Base-by-base conservation (phyloP, 2,888 invertebrate genomes). In the Petrolisthes cinctipes region DNA sequence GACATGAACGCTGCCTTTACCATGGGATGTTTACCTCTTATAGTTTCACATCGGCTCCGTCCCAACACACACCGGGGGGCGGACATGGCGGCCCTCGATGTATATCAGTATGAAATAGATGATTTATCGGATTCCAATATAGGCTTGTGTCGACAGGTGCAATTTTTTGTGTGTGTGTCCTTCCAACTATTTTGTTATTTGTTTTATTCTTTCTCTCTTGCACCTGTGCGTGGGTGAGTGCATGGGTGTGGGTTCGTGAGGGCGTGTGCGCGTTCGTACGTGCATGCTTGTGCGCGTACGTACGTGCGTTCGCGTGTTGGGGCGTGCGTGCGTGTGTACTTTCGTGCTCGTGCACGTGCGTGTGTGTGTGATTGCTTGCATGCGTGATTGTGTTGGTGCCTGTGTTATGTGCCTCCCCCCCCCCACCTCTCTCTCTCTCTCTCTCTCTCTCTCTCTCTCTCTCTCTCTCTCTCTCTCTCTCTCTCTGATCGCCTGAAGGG, bases 281-380 rank as follows among this genome's bases (percentile, higher is more conserved):
- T 73, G 5, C n/a, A 4, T 73, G 73, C n/a, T 11, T 73, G 73
- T 73, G 73, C n/a, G 73, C 1, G 73, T 73, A 20, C n/a, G 73
- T 4, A 20, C n/a, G 73, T 73, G 73, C n/a, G 73, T 73, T 11
- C n/a, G 73, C n/a, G 73, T 73, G 73, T 73, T 11, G 11, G 5
- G 0, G 73, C 7, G 5, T 20, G 73, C 7, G 73, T 20, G 73
- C 7, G 73, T 73, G 73, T 73, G 73, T 73, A 20, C n/a, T 11
- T 73, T 11, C n/a, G 73, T 73, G 73, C n/a, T 11, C n/a, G 73
- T 73, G 73, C n/a, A 20, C n/a, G 73, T 73, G 73, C n/a, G 73
- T 73, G 73, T 73, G 73, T 73, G 73, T 73, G 73, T 73, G 73
- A 17, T 11, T 73, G 73, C n/a, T 11, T 61, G 61, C 54, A 37